Evolutionary conservation across 2,797 vertebrate genomes (phyloP).

Genomic region (Ataeniobius toweri): DNA sequence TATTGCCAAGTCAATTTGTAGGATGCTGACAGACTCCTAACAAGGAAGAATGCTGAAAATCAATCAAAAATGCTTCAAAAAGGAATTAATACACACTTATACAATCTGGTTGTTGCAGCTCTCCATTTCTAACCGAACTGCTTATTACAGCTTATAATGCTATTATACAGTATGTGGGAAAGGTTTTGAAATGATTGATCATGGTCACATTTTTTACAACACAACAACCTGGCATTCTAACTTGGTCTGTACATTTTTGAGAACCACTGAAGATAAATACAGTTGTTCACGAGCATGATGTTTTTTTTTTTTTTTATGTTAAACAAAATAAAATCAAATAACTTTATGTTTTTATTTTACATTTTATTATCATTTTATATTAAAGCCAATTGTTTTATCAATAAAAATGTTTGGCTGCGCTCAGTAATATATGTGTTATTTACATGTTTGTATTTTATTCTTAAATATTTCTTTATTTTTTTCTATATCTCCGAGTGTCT

Average conservation of each 20-base stretch:
- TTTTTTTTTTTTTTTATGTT: constrained; percentile 64
- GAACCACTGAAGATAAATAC: neutral
- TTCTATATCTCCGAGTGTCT: constrained; percentile 36
- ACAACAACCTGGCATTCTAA: neutral
- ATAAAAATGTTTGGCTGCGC: constrained; percentile 13
- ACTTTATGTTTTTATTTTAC: constrained; percentile 28
- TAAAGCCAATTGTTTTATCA: constrained; percentile 47
- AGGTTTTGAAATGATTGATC: neutral
- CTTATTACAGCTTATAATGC: too few relatives aligned
- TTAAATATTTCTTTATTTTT: constrained; percentile 16
- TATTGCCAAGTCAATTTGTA: neutral
- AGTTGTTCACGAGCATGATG: constrained; percentile 33
- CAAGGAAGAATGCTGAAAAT: neutral
- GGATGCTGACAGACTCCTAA: neutral
- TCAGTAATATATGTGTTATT: constrained; percentile 19
- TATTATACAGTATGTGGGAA: neutral
- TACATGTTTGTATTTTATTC: constrained; percentile 31
- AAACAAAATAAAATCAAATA: constrained; percentile 63
- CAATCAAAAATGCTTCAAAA: too few relatives aligned
- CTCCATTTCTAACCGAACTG: neutral
- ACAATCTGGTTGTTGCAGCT: neutral
- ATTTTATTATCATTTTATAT: constrained; percentile 41
- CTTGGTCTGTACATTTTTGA: neutral
- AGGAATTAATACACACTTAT: neutral
- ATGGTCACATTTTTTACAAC: neutral